Conservation (phyloP, 1,140 invertebrate species). For the Anastrepha ludens region DNA sequence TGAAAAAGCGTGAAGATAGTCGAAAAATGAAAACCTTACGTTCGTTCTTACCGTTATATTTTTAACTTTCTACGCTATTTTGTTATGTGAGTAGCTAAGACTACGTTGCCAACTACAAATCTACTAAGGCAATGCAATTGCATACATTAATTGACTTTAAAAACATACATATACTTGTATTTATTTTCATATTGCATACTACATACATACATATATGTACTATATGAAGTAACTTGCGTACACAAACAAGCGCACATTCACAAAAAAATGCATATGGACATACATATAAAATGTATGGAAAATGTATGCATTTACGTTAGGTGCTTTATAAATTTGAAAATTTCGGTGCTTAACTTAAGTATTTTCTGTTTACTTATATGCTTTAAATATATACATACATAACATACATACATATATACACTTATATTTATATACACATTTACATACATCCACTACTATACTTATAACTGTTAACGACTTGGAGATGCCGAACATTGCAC, state of each 20-base stretch:
- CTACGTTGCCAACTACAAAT: slow-evolving; percentile 9
- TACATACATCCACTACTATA: background rate
- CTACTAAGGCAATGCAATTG: background rate
- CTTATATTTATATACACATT: slow-evolving; percentile 3
- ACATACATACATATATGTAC: background rate
- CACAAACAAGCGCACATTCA: slow-evolving; percentile 15
- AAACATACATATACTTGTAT: background rate
- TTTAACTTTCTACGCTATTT: background rate
- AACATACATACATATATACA: background rate
- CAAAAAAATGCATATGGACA: background rate
- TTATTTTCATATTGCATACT: background rate
- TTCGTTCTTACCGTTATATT: slow-evolving; percentile 18
- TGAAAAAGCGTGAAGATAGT: background rate
- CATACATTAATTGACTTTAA: background rate
- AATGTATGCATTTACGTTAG: background rate
- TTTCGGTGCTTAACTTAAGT: slow-evolving; percentile 41
- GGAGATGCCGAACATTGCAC: slow-evolving; percentile 7
- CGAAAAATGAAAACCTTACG: background rate
- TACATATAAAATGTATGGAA: background rate
- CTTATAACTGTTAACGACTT: background rate
- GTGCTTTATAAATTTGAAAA: slow-evolving; percentile 41
- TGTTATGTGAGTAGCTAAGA: background rate
- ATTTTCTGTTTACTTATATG: slow-evolving; percentile 17
- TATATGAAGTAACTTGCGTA: too few relatives aligned
- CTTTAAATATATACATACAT: background rate